These are phyloP conservation scores for Dynastes hyllus DNA, from an alignment of 2,888 invertebrate species.

Conservation along the genomic window DNA sequence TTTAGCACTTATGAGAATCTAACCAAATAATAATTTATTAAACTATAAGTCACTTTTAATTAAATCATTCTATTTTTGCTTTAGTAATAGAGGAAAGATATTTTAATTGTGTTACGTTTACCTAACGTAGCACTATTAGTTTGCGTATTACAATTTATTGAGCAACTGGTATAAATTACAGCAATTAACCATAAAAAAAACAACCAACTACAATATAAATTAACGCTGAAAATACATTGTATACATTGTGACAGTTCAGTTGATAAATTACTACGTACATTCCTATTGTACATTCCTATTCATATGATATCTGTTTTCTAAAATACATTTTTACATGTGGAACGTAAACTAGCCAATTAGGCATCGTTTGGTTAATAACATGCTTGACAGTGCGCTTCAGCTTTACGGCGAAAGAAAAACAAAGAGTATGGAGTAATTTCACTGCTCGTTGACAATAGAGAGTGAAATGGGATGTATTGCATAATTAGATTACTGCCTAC, in stretches of 20 bases:
- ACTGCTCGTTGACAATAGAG: conserved; percentile 28
- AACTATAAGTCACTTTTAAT: background rate
- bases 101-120: conserved; percentile 5
- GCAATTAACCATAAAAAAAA: conserved; percentile 19
- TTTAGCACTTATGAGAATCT: background rate
- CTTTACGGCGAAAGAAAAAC: conserved; percentile 19
- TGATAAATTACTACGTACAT: background rate
- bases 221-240: background rate
- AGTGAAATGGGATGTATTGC: conserved; percentile 35
- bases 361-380: conserved; percentile 20
- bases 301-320: conserved; percentile 12
- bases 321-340: background rate
- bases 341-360: conserved; percentile 11
- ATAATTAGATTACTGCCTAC: conserved; percentile 17
- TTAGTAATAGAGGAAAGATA: background rate
- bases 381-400: conserved; percentile 21
- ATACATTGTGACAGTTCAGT: conserved; percentile 3
- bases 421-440: conserved; percentile 16
- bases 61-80: background rate
- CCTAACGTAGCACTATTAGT: conserved; percentile 3
- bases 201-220: background rate
- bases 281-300: background rate
- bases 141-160: background rate
- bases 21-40: background rate
- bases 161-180: conserved; percentile 13